These are phyloP conservation scores for Monomorium pharaonis DNA, from an alignment of 1,140 invertebrate genomes.

Conservation along the genomic window DNA sequence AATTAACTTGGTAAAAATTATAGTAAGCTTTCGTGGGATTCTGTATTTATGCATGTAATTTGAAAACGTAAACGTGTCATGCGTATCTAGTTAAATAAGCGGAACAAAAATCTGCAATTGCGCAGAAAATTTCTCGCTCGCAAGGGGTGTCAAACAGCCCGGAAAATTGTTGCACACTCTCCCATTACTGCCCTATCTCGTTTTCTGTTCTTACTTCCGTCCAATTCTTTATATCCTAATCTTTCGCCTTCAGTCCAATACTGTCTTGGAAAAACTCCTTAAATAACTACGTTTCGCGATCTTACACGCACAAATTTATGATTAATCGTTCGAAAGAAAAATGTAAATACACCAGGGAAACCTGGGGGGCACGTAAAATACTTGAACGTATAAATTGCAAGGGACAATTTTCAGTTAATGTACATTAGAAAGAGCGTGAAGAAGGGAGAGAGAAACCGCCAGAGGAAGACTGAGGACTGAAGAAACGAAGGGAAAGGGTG, in stretches of 20 bases:
- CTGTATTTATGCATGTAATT: background rate
- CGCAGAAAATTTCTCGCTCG: conserved; percentile 35
- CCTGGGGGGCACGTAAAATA: conserved; percentile 7
- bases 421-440: conserved; percentile 11
- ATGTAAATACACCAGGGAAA: background rate
- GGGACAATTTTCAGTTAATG: conserved; percentile 36
- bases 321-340: conserved; percentile 30
- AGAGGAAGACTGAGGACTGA: conserved; percentile 53
- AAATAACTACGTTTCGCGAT: background rate
- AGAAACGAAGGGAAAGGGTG: conserved; percentile 56
- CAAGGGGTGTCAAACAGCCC: conserved; percentile 38
- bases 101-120: conserved; percentile 43
- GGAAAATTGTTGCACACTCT: conserved; percentile 35
- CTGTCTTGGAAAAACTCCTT: background rate
- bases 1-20: background rate
- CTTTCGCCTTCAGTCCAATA: conserved; percentile 19
- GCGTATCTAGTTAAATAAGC: conserved; percentile 4
- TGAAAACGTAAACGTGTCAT: background rate
- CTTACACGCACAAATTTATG: background rate
- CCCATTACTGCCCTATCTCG: background rate
- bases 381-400: background rate
- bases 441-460: background rate
- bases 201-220: background rate
- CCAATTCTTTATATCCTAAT: conserved; percentile 2
- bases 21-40: background rate